Conservation (phyloP, 1,140 invertebrate genomes). For the Camponotus vicinus region DNA sequence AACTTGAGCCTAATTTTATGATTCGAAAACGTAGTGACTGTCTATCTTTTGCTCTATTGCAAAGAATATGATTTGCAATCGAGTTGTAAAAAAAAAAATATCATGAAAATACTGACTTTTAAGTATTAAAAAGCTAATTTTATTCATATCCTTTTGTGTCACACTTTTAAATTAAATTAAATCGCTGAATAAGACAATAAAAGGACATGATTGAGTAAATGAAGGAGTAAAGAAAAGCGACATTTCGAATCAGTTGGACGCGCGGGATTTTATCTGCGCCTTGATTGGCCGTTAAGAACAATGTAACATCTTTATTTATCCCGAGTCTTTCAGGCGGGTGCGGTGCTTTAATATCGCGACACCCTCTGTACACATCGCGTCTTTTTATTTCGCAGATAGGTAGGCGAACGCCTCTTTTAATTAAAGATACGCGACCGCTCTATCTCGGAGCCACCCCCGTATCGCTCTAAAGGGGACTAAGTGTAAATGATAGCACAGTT, state of each 20-base stretch:
- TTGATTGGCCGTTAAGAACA: constrained; percentile 51
- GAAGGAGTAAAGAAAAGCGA: neutral
- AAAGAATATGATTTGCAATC: neutral
- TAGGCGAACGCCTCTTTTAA: constrained; percentile 78
- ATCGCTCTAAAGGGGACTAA: constrained; percentile 75
- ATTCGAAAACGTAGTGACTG: neutral
- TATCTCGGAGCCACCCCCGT: constrained; percentile 73
- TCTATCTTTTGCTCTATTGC: neutral
- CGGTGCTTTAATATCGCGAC: constrained; percentile 48
- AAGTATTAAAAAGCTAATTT: constrained; percentile 7
- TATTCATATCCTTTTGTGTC: neutral
- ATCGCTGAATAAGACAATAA: neutral
- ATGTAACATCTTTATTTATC: constrained; percentile 57
- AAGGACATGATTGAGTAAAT: constrained; percentile 15
- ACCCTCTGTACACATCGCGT: constrained; percentile 17
- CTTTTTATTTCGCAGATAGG: constrained; percentile 71
- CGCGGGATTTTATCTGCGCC: constrained; percentile 32
- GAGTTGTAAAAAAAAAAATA: neutral
- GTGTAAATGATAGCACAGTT: constrained; percentile 85
- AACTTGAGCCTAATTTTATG: neutral
- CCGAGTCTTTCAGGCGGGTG: constrained; percentile 40
- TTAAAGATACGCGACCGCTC: constrained; percentile 84
- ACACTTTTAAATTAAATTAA: constrained; percentile 22
- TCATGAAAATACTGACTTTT: neutral
- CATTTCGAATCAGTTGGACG: constrained; percentile 16